Percentiles rank a stretch among this genome's conserved stretches.
phyloP scores from a whole-genome alignment of 64 coral and sea anemone species.

The Montipora sp. region DNA sequence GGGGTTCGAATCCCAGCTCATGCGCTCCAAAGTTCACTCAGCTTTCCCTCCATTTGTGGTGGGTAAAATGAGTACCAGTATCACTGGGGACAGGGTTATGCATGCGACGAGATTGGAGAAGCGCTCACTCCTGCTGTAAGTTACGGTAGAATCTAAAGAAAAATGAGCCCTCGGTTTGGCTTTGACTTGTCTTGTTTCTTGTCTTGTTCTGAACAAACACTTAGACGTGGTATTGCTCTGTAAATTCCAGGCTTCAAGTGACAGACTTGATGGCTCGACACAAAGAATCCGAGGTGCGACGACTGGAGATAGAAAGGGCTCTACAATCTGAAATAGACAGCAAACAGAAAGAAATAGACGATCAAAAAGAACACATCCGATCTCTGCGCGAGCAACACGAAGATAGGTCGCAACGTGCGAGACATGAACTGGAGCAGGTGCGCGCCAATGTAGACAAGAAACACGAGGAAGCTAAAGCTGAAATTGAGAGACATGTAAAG shows the following conservation, averaged over 20 bases:
- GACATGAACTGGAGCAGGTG: slow-evolving; percentile 65
- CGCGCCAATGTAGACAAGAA: slow-evolving; percentile 55
- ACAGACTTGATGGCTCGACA: slow-evolving; percentile 82
- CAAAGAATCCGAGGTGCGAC: slow-evolving; percentile 85
- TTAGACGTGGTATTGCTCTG: background rate
- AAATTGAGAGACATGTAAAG: slow-evolving; percentile 65
- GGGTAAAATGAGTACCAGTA: too few species aligned
- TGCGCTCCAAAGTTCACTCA: too few species aligned
- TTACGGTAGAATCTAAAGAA: too few species aligned
- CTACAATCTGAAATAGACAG: slow-evolving; percentile 80
- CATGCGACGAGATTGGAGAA: too few species aligned
- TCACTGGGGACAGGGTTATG: too few species aligned
- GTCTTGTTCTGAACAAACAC: too few species aligned
- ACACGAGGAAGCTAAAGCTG: slow-evolving; percentile 52
- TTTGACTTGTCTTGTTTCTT: too few species aligned
- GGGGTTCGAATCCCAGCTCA: too few species aligned
- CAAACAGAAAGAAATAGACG: slow-evolving; percentile 93
- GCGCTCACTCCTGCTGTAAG: too few species aligned
- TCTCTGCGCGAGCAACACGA: slow-evolving; percentile 69
- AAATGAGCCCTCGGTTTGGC: too few species aligned
- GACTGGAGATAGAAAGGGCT: slow-evolving; percentile 84
- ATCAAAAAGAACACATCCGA: slow-evolving; percentile 79
- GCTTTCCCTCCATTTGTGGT: too few species aligned
- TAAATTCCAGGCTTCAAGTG: slow-evolving; percentile 61
- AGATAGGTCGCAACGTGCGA: slow-evolving; percentile 48